A percentile compares a stretch with the other conserved stretches of the same genome.
phyloP scores from a whole-genome alignment of 1,140 invertebrate species.

The Adelges cooleyi region DNA sequence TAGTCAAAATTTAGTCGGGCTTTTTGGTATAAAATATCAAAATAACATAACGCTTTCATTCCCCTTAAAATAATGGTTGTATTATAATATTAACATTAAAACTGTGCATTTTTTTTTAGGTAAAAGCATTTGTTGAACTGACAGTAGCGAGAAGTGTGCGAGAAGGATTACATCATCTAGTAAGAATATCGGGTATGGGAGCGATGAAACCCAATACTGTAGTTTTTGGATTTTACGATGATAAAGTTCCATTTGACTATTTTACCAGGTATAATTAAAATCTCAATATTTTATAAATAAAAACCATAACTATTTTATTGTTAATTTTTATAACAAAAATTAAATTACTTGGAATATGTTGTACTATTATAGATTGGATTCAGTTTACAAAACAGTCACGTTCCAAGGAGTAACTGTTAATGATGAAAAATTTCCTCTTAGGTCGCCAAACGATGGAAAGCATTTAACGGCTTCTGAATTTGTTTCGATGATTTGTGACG shows the following conservation, averaged over 20 bases:
- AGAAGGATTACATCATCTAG: slow-evolving; percentile 83
- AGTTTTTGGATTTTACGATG: slow-evolving; percentile 77
- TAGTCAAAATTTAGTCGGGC: too few relatives aligned
- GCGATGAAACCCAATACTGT: slow-evolving; percentile 99
- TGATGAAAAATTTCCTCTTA: slow-evolving; percentile 31
- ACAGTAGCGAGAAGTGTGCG: slow-evolving; percentile 74
- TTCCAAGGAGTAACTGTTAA: slow-evolving; percentile 9
- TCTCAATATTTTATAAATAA: too few relatives aligned
- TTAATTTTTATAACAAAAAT: too few relatives aligned
- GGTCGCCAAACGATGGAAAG: slow-evolving; percentile 32
- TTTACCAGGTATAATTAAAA: slow-evolving; percentile 41
- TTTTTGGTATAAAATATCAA: too few relatives aligned
- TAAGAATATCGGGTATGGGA: slow-evolving; percentile 84
- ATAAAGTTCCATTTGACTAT: slow-evolving; percentile 59
- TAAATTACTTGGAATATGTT: too few relatives aligned
- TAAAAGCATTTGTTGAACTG: slow-evolving; percentile 95
- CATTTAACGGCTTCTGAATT: slow-evolving; percentile 52
- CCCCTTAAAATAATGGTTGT: too few relatives aligned
- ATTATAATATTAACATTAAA: too few relatives aligned
- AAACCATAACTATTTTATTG: too few relatives aligned
- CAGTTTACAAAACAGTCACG: slow-evolving; percentile 6
- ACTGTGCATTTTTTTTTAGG: slow-evolving; percentile 39
- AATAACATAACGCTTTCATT: too few relatives aligned
- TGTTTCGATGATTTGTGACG: slow-evolving; percentile 76
- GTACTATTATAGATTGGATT: slow-evolving; percentile 5